Evolutionary conservation across 1,140 invertebrate species (phyloP), one percentile per base, ranked within the genome.

Genomic region (Chironomus striatipennis): DNA sequence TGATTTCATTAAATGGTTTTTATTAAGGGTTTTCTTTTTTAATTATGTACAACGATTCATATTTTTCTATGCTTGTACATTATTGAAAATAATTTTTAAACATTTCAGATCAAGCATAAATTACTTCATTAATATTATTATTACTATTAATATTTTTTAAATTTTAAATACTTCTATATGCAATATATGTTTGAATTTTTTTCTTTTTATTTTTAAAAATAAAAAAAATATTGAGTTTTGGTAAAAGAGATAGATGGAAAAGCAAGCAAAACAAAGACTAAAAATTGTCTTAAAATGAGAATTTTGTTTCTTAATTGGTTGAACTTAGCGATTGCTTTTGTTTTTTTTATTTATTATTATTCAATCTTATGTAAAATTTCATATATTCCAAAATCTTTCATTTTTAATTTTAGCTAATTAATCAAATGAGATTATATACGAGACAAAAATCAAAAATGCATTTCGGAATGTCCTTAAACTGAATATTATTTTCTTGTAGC

Each of bases 41-140:
- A 57, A 57, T 57, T 57, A 57, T 57, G 47, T 57, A 57, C 47
- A 57, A 57, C 4, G 47, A 57, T 57, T 57, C 12, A n/a, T n/a
- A n/a, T 12, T 57, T n/a, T n/a, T 15, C 47, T 57, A 57, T 57
- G 47, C 47, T 57, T 57, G 47, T 57, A 57, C 47, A 12, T 57
- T 57, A 57, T n/a, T 57, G 47, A 57, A 57, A 57, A 57, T 57
- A 57, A 57, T 15, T 57, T 57, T 57, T 57, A 57, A 57, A 57
- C 47, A 57, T 57, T 57, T 57, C 47, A 57, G 47, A 57, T 57
- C 47, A 57, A 57, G 47, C 47, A 57, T 57, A 57, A 57, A n/a
- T 57, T n/a, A n/a, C n/a, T n/a, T 57, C n/a, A 57, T 57, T 12
- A 12, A 47, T 15, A 12, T 47, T 47, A 47, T 57, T 15, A 57